Base-by-base conservation (phyloP, 2,888 invertebrate species). In the Hemaris fuciformis region DNA sequence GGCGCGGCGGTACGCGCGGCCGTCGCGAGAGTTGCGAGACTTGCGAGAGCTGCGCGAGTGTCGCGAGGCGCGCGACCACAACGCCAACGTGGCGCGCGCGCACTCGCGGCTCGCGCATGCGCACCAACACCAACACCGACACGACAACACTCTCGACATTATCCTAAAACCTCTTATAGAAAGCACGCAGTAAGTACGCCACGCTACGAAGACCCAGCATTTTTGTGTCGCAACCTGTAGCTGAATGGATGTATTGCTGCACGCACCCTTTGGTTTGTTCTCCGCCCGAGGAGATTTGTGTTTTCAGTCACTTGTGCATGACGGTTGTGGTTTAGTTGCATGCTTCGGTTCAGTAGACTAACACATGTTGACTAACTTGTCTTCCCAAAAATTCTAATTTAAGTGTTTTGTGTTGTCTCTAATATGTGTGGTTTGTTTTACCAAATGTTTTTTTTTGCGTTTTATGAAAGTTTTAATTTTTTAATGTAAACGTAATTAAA, bases 101-200 rank as follows among this genome's bases (percentile, higher is more conserved):
- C 78, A 81, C 73, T 68, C 77, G 70, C 76, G 84, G 64, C 74
- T 74, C 66, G 75, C 82, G 75, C 85, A 90, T 65, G 81, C 66
- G 62, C 70, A 74, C 68, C 75, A 70, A 73, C 77, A 69, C 79
- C 27, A 38, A 38, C 38, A 38, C 66, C 84, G 91, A 67, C 89
- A 89, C 80, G 93, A 93, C 90, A 93, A 92, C 91, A 93, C 93
- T 64, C 93, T 93, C 89, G 91, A 93, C 89, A 91, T 93, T 88
- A 93, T 93, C 73, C 85, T 93, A 80, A 93, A 93, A 83, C 93
- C 93, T 81, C 92, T 93, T 81, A 92, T 93, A 87, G 93, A 93
- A 87, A 93, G 93, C 91, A 93, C 93, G 85, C 93, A 93, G 93
- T 93, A 92, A 93, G 93, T 93, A 91, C 87, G 83, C 74, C 80